These are phyloP conservation scores for Pandion haliaetus DNA, from an alignment of 2,113 vertebrate species.

Conservation along the genomic window DNA sequence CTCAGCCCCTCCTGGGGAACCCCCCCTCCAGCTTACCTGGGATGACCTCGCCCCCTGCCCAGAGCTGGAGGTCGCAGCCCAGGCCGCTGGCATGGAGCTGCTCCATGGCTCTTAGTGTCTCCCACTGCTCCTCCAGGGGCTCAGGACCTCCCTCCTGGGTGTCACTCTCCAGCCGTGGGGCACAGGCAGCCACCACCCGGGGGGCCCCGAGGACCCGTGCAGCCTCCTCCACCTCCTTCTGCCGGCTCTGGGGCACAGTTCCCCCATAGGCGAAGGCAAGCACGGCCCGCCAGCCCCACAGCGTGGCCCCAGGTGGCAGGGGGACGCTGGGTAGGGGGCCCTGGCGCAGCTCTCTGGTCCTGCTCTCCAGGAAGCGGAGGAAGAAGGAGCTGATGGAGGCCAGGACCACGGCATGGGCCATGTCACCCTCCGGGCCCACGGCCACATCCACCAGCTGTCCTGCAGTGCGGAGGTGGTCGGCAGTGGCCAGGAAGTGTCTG, in stretches of 20 bases:
- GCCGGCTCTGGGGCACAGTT: conserved; percentile 1
- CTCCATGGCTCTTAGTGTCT: conserved; percentile 74
- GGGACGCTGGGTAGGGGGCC: neutral
- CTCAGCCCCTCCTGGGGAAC: neutral
- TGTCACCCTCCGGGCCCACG: neutral
- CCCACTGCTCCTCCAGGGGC: conserved; percentile 66
- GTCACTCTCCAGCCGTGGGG: neutral
- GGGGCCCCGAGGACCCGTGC: conserved; percentile 72
- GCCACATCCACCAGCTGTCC: conserved; percentile 47
- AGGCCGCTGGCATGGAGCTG: conserved; percentile 67
- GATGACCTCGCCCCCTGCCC: conserved; percentile 64
- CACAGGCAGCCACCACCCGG: conserved; percentile 71
- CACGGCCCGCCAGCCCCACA: conserved; percentile 56
- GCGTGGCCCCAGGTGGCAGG: neutral
- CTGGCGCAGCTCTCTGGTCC: neutral
- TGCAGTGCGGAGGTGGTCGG: neutral
- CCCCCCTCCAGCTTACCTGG: conserved; percentile 8
- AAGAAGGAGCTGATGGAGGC: conserved; percentile 62
- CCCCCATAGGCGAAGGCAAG: conserved; percentile 88
- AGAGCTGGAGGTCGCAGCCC: conserved; percentile 84
- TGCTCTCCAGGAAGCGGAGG: conserved; percentile 4
- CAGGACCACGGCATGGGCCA: conserved; percentile 43
- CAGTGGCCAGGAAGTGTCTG: neutral
- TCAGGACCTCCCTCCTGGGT: neutral
- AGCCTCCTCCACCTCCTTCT: conserved; percentile 62